phyloP scores from a whole-genome alignment of 2,888 invertebrate species.

The Strigamia crassipes region DNA sequence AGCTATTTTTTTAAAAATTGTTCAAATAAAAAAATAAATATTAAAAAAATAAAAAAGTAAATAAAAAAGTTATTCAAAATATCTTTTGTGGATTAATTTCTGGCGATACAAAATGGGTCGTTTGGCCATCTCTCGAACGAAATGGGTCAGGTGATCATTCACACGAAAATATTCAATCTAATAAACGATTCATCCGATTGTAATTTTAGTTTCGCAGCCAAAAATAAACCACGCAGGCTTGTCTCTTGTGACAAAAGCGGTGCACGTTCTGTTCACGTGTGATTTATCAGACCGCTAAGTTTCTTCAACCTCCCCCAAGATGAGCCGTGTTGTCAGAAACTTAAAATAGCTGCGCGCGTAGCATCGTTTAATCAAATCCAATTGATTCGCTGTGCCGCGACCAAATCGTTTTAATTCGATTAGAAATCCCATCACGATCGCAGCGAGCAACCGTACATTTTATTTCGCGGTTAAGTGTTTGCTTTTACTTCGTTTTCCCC shows the following conservation, averaged over 20 bases:
- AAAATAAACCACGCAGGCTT: not conserved
- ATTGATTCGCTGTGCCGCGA: not conserved
- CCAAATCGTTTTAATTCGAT: not conserved
- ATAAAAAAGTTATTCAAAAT: too few species aligned
- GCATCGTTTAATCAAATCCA: not conserved
- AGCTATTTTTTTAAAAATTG: too few species aligned
- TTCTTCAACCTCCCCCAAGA: not conserved
- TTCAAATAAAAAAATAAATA: too few species aligned
- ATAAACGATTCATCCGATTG: too few species aligned
- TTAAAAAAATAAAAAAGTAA: too few species aligned
- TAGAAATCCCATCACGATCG: not conserved
- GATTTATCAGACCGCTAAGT: not conserved
- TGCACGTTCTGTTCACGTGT: constrained; percentile 1
- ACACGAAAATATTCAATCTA: too few species aligned
- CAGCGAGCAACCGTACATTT: not conserved
- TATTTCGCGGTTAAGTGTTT: not conserved
- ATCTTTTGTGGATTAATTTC: too few species aligned
- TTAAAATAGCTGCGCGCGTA: not conserved
- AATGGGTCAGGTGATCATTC: too few species aligned
- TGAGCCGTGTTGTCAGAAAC: not conserved
- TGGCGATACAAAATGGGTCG: too few species aligned
- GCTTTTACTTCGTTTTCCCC: not conserved
- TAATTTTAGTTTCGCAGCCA: not conserved
- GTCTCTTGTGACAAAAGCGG: too few species aligned
- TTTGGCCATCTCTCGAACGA: too few species aligned